Base-by-base conservation (phyloP, 1,140 invertebrate species). In the Spodoptera litura region DNA sequence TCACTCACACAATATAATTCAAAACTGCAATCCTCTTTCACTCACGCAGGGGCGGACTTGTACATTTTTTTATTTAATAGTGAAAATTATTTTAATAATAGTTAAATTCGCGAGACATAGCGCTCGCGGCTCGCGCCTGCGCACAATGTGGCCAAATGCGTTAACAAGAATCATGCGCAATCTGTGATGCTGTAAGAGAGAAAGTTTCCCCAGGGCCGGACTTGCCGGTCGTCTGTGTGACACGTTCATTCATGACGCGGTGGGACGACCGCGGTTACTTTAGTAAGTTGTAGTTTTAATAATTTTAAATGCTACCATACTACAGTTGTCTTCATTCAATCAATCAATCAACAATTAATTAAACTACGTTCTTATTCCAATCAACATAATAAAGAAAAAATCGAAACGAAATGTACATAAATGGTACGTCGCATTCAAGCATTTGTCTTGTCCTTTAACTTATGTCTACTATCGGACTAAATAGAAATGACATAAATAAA, bases 101-200 rank as follows among this genome's bases (percentile, higher is more conserved):
- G 27, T 58, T 38, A 55, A 20, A 38, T 27, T 31, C 61, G 70
- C 55, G 74, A 59, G 55, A 38, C 66, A 74, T 79, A 66, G 78
- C 71, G 74, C 59, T 78, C 77, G 73, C 61, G 55, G 70, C 52
- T 53, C 73, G 85, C 87, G 88, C 84, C 73, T 78, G 89, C 85
- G 79, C 83, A 78, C 78, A 53, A 68, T 56, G 52, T 81, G 71
- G 72, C 78, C 75, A 80, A 87, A 85, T 85, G 84, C 82, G 83
- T 83, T 86, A 84, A 81, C 85, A 82, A 84, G 77, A 80, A 76
- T 61, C 76, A 64, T 83, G 80, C 64, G 85, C 83, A 84, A 83
- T 81, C 56, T 74, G 74, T 80, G 85, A 88, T 90, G 90, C 88
- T 87, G 90, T 90, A 92, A 92, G 52, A 90, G 90, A 83, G 89